These are phyloP conservation scores for Leptodactylus fuscus DNA, from an alignment of 2,113 vertebrate species.

Conservation along the genomic window DNA sequence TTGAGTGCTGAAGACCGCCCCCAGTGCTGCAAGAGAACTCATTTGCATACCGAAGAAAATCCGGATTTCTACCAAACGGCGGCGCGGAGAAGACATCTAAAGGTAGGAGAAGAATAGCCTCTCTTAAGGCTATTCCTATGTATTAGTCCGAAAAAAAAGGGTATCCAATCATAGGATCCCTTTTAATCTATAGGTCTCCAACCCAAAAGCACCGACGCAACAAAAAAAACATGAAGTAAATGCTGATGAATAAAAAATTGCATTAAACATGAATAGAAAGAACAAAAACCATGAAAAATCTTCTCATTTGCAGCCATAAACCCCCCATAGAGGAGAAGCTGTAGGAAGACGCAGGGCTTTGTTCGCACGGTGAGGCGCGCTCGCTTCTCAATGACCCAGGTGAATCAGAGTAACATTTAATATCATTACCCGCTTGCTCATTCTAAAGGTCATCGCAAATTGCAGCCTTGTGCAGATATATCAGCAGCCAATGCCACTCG, in stretches of 20 bases:
- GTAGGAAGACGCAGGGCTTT: not conserved
- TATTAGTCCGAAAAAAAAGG: too few relatives aligned
- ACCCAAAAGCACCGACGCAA: too few relatives aligned
- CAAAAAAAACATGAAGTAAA: not conserved
- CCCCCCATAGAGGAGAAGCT: not conserved
- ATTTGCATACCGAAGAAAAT: too few relatives aligned
- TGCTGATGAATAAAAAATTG: not conserved
- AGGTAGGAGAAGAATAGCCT: too few relatives aligned
- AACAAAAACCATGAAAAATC: not conserved
- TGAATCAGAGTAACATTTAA: slow-evolving; percentile 36
- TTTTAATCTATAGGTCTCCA: too few relatives aligned
- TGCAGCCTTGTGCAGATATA: slow-evolving; percentile 40
- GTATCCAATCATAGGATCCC: too few relatives aligned
- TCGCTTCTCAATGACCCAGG: slow-evolving; percentile 27
- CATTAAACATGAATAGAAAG: too few relatives aligned
- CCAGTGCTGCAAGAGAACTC: too few relatives aligned
- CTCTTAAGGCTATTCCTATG: too few relatives aligned
- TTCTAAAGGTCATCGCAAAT: slow-evolving; percentile 49
- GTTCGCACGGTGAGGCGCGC: not conserved
- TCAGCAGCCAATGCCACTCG: slow-evolving; percentile 30
- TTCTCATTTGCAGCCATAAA: not conserved
- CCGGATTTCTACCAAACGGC: too few relatives aligned
- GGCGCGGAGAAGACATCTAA: too few relatives aligned
- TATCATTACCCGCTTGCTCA: slow-evolving; percentile 36
- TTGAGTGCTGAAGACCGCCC: too few relatives aligned